Evolutionary conservation across 2,113 vertebrate genomes (phyloP), one percentile per base, ranked within the genome.

Genomic region (Agelaius phoeniceus): DNA sequence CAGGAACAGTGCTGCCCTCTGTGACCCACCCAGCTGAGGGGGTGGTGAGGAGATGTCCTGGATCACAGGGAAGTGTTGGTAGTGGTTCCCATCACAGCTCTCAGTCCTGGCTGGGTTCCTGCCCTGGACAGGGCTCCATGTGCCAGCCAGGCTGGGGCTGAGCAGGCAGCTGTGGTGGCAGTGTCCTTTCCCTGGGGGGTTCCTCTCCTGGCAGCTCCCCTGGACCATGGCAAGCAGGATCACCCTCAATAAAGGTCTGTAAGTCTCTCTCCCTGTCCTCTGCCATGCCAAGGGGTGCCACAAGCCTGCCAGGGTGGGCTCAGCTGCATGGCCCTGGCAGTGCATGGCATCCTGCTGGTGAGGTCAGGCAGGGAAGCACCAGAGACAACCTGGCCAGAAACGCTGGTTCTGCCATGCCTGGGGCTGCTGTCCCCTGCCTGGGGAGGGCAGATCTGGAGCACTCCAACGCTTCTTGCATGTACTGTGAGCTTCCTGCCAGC

Each of bases 151-250:
- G 41, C 26, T 62, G 52, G 37, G 41, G 62, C 57, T 39, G 58
- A 41, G 49, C 14, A 3, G 22, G 37, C 66, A 44, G 37, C 12
- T 4, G 0, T 14, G 43, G 35, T 59, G 68, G 11, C 77, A 35
- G 54, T 22, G 8, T 39, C 54, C 43, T 67, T 63, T 9, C 21
- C 12, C 20, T 0, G 0, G 0, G 33, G 12, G 7, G 46, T 74
- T 71, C 26, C 11, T 76, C 55, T 31, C 15, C 54, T 39, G 66
- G 57, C 46, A 39, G 37, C 66, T 90, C 58, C 63, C 30, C 8
- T 21, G 39, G 57, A 21, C 57, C 13, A 0, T 6, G 1, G 4
- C 0, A 0, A 72, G 62, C 4, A 2, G 62, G 44, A 30, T 61
- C 58, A 24, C 58, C 67, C 68, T 87, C 67, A 83, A 18, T 91